Evolutionary conservation across 2,888 invertebrate genomes (phyloP), one percentile per base, ranked within the genome.

Genomic region (Spatulosminthurus flaviceps): DNA sequence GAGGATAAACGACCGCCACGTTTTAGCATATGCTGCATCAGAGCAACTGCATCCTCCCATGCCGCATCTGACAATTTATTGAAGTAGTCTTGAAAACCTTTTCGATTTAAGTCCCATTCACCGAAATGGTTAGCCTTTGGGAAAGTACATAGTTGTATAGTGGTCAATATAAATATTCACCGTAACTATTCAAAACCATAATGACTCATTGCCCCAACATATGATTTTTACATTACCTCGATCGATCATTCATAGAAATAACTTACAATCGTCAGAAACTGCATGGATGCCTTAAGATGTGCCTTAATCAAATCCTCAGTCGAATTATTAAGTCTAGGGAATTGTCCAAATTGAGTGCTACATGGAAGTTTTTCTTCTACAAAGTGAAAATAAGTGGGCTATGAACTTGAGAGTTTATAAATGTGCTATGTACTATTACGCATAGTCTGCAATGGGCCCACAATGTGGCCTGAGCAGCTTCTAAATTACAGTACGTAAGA

Each of bases 81-180:
- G 42, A 84, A 85, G 76, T 79, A 84, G 2, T 66, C 66, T 0
- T 80, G 78, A 67, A 85, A 84, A 34, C 85, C 85, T 70, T 82
- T 81, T 1, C 85, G 72, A 22, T 84, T 78, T 0, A 67, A 41
- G 16, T 82, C 80, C 84, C 83, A 84, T 77, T 82, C 74, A 60
- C 81, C 82, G 79, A 84, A 85, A 64, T 82, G 80, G 60, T 78
- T 84, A 11, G 81, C 82, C 85, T 85, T 51, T 24, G 51, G 16
- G n/a, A 5, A 51, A 2, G 16, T 51, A 19, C 22, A 60, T 42
- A 19, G 0, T 22, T 70, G n/a, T n/a, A n/a, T n/a, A n/a, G n/a
- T n/a, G n/a, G n/a, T n/a, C n/a, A n/a, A n/a, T n/a, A n/a, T n/a
- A n/a, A n/a, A n/a, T n/a, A n/a, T n/a, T n/a, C n/a, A n/a, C n/a